A percentile compares a stretch with the other conserved stretches of the same genome.
Conservation (phyloP, 2,888 invertebrate genomes). For the Drosophila testacea region DNA sequence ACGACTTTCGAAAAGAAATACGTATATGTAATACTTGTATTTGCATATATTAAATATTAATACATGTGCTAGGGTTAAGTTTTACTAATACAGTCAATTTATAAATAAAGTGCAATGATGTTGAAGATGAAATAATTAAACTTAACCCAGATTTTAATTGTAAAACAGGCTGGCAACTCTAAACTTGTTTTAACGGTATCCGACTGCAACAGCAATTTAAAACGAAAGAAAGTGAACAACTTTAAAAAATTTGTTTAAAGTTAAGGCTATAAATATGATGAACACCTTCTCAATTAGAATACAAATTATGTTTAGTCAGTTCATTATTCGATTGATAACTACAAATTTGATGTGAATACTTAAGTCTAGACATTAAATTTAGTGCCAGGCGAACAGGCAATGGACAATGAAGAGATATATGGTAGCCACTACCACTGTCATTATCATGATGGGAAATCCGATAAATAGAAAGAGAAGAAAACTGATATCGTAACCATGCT, state of each 20-base stretch:
- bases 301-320: slow-evolving; percentile 8
- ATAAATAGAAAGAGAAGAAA: background rate
- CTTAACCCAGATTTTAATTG: background rate
- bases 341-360: background rate
- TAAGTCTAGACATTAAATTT: background rate
- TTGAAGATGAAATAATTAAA: slow-evolving; percentile 24
- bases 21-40: slow-evolving; percentile 34
- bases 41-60: slow-evolving; percentile 26
- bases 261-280: too few relatives aligned
- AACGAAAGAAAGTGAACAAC: background rate
- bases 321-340: background rate
- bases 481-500: slow-evolving; percentile 10
- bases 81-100: slow-evolving; percentile 72
- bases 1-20: slow-evolving; percentile 38
- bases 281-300: background rate
- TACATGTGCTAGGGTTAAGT: slow-evolving; percentile 54
- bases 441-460: slow-evolving; percentile 21
- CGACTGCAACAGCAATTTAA: background rate
- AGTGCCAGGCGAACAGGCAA: background rate
- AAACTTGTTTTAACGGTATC: background rate
- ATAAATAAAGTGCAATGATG: slow-evolving; percentile 75
- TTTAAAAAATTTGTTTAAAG: too few relatives aligned
- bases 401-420: slow-evolving; percentile 9
- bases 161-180: background rate
- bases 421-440: slow-evolving; percentile 2